phyloP scores from a whole-genome alignment of 2,113 vertebrate species.

The Gulo gulo region DNA sequence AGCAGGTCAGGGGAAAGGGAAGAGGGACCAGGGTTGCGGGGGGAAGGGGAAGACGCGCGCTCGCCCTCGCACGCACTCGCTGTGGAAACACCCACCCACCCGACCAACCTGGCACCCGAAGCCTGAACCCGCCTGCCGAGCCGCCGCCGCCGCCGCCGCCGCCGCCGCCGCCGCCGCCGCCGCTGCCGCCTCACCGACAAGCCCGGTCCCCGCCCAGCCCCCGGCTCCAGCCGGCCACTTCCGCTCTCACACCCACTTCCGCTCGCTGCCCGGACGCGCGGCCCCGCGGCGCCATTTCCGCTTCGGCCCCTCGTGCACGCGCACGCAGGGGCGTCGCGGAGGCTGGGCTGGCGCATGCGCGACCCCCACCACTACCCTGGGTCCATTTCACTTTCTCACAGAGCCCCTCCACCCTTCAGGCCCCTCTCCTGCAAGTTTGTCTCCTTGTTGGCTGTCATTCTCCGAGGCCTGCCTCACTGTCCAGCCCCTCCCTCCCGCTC shows the following conservation, averaged over 20 bases:
- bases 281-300: conserved; percentile 72
- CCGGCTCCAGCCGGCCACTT: conserved; percentile 77
- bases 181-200: conserved; percentile 61
- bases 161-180: conserved; percentile 64
- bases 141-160: conserved; percentile 75
- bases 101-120: conserved; percentile 72
- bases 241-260: conserved; percentile 80
- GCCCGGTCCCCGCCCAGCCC: conserved; percentile 76
- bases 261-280: conserved; percentile 72
- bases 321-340: neutral
- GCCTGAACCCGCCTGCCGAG: conserved; percentile 72
- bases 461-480: accelerated
- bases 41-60: neutral
- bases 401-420: accelerated
- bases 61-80: conserved; percentile 1
- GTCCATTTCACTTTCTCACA: neutral
- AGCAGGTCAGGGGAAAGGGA: conserved; percentile 4
- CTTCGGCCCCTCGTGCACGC: neutral
- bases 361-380: accelerated
- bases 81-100: conserved; percentile 51
- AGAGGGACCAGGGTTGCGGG: neutral
- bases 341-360: neutral
- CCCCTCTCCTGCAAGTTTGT: accelerated
- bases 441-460: accelerated
- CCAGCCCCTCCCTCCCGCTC: neutral